Evolutionary conservation across 1,140 invertebrate species (phyloP).

Genomic region (Papilio dardanus): DNA sequence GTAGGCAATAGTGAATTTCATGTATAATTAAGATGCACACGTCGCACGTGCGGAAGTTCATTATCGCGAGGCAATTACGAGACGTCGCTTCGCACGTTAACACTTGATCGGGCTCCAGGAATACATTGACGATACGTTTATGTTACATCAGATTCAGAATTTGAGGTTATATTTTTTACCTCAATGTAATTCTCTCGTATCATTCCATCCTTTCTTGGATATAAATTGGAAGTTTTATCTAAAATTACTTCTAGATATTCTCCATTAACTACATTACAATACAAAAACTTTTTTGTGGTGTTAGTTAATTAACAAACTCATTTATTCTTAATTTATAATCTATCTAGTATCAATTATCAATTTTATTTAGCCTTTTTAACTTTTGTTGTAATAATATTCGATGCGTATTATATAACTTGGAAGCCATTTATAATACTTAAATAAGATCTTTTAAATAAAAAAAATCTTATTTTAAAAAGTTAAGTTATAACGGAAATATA

Average conservation of each 20-base stretch:
- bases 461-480: not conserved
- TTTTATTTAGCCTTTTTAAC: too few species aligned
- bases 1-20: conserved; percentile 22
- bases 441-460: too few species aligned
- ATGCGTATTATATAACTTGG: too few species aligned
- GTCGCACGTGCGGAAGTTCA: conserved; percentile 52
- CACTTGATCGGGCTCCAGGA: conserved; percentile 48
- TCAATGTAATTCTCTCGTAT: not conserved
- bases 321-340: too few species aligned
- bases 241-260: too few species aligned
- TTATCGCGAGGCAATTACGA: conserved; percentile 57
- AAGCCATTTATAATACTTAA: too few species aligned
- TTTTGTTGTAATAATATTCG: too few species aligned
- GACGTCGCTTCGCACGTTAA: conserved; percentile 47
- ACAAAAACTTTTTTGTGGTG: too few species aligned
- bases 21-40: conserved; percentile 42
- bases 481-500: not conserved
- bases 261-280: too few species aligned
- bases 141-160: conserved; percentile 1
- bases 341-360: too few species aligned
- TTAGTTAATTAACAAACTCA: too few species aligned
- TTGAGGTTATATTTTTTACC: not conserved
- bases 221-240: not conserved
- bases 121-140: conserved; percentile 16
- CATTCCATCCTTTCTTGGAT: not conserved